Conservation (phyloP, 92 coral and sea anemone genomes). For the Isaurus tuberculatus region DNA sequence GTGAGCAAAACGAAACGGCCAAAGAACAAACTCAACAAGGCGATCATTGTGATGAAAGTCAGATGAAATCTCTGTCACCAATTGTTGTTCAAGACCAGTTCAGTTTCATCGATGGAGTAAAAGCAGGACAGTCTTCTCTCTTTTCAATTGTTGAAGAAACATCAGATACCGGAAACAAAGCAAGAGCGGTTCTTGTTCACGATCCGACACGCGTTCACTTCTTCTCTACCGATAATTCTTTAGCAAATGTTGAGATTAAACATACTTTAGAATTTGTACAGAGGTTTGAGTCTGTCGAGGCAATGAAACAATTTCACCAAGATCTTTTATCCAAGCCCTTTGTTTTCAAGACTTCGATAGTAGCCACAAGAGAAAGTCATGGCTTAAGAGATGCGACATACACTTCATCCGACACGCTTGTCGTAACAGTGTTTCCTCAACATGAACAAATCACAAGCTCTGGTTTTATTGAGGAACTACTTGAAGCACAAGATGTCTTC, state of each 20-base stretch:
- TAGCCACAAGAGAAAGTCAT: constrained; percentile 13
- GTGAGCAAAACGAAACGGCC: not conserved
- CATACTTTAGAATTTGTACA: constrained; percentile 19
- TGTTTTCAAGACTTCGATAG: constrained; percentile 7
- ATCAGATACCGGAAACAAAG: not conserved
- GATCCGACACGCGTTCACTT: constrained; percentile 8
- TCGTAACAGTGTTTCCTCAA: constrained; percentile 25
- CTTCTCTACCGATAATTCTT: constrained; percentile 3
- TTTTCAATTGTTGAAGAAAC: not conserved
- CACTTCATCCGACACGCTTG: not conserved
- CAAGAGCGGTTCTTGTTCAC: constrained; percentile 10
- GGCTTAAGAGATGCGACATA: constrained; percentile 12
- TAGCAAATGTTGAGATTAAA: constrained; percentile 4
- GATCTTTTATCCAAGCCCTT: constrained; percentile 33
- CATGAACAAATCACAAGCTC: not conserved
- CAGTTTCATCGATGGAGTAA: constrained; percentile 36
- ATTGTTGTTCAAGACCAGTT: constrained; percentile 31
- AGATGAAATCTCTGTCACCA: not conserved
- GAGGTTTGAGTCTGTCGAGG: constrained; percentile 1
- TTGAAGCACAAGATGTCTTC: constrained; percentile 29
- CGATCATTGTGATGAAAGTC: not conserved
- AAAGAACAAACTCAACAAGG: not conserved
- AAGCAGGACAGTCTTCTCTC: constrained; percentile 27
- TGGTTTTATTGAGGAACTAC: not conserved
- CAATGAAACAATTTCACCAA: constrained; percentile 15